Evolutionary conservation across 1,140 invertebrate genomes (phyloP), one percentile per base, ranked within the genome.

Genomic region (Bombus waltoni): DNA sequence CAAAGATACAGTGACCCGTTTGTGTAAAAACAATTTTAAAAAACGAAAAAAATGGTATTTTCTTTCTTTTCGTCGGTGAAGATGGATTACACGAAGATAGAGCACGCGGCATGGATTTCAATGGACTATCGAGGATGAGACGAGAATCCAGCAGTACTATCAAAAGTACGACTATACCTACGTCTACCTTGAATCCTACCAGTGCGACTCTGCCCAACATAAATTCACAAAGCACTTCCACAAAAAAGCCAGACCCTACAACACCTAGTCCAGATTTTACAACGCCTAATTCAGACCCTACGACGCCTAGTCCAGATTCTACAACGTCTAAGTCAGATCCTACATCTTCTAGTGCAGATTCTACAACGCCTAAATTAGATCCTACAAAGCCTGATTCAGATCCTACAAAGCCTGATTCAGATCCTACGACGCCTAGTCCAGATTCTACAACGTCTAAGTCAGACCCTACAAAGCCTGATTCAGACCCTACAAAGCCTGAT

Each of bases 41-140:
- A 72, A 38, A 32, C 35, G 38, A 84, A 71, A 59, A 77, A 47
- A 71, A 65, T 80, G 76, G 28, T 89, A 42, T 89, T 89, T 40
- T 89, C 79, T 89, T 89, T 78, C 62, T 81, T 53, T 89, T 87
- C 86, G 28, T 83, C 72, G 42, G n/a, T 62, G 42, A 89, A 89
- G 88, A 77, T 68, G 88, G 76, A 81, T 75, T n/a, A 47, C 18
- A 75, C 59, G 84, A 81, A 66, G 40, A 68, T 59, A 71, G 8
- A 68, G 35, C 59, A 32, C 53, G 11, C 5, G 18, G 18, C 22
- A 32, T n/a, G 53, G 79, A 85, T 18, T 32, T 79, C 32, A 18
- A 2, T 32, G 66, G 28, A 42, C 35, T 59, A n/a, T 8, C 80
- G 40, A 90, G 89, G 38, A 53, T 42, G 82, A 88, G 65, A 53